These are phyloP conservation scores for Silvanus unidentatus DNA, from an alignment of 2,888 invertebrate genomes.

Conservation along the genomic window DNA sequence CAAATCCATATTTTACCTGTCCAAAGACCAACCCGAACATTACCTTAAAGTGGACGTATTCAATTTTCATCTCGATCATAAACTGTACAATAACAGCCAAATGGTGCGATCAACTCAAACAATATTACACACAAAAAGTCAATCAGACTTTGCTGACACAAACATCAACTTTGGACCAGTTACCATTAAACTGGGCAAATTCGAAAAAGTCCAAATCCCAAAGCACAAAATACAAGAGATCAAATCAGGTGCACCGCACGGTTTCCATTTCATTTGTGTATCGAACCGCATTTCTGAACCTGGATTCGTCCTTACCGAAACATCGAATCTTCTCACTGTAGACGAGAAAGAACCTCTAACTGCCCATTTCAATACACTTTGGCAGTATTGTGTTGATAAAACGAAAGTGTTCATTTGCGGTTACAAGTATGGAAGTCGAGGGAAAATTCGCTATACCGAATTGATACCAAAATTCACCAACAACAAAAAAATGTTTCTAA, in stretches of 20 bases:
- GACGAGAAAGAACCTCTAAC: constrained; percentile 22
- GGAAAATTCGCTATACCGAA: constrained; percentile 24
- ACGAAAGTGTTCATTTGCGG: constrained; percentile 33
- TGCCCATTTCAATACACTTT: constrained; percentile 30
- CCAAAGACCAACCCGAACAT: constrained; percentile 21
- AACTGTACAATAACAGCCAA: constrained; percentile 17
- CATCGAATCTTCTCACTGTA: constrained; percentile 18
- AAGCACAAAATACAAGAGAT: no score
- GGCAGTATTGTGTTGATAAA: constrained; percentile 33
- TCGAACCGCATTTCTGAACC: constrained; percentile 20
- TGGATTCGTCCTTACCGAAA: constrained; percentile 23
- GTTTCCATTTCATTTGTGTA: constrained; percentile 22
- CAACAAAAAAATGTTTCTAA: constrained; percentile 16
- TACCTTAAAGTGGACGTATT: constrained; percentile 23
- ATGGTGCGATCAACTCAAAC: neutral
- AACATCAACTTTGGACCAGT: no score
- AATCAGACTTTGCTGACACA: constrained; percentile 4
- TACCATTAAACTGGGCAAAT: no score
- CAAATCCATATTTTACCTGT: constrained; percentile 28
- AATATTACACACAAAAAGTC: constrained; percentile 11
- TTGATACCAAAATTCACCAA: constrained; percentile 25
- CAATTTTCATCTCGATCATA: constrained; percentile 18
- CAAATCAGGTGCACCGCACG: no score
- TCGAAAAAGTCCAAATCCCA: no score
- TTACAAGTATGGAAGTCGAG: constrained; percentile 22